phyloP scores from a whole-genome alignment of 2,113 vertebrate genomes.

The Rhabdornis inornatus region DNA sequence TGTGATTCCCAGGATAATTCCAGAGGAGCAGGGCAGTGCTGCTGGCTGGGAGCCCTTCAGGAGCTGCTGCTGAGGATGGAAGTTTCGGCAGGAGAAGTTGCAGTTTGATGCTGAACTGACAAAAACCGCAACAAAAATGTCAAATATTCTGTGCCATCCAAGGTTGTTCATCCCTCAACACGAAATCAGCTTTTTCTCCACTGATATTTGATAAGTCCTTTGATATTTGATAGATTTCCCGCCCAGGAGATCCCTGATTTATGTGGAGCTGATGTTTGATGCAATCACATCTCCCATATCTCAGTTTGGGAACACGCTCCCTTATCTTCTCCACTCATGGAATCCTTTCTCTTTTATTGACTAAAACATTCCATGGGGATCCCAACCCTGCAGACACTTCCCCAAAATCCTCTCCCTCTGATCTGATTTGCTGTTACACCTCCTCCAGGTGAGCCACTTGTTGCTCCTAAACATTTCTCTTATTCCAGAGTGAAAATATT shows the following conservation, averaged over 20 bases:
- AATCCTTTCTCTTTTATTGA: not conserved
- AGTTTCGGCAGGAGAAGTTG: not conserved
- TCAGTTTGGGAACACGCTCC: not conserved
- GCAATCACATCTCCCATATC: not conserved
- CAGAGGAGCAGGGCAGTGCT: too few species aligned
- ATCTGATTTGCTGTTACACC: not conserved
- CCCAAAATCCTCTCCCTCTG: not conserved
- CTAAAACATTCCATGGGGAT: not conserved
- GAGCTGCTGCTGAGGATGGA: rapidly evolving
- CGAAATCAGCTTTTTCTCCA: not conserved
- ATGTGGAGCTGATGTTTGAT: not conserved
- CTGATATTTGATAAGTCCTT: not conserved
- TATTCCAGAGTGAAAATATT: not conserved
- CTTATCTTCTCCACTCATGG: not conserved
- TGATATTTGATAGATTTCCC: not conserved
- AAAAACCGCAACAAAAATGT: not conserved
- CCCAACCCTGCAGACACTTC: not conserved
- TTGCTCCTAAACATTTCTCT: not conserved
- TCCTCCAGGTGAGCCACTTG: not conserved
- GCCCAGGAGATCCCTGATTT: not conserved
- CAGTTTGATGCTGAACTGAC: not conserved
- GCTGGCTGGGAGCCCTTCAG: not conserved
- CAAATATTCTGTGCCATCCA: not conserved
- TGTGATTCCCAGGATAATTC: not conserved
- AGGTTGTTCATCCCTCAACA: not conserved